Evolutionary conservation across 2,797 vertebrate species (phyloP).

Genomic region (Amphiprion clarkii): DNA sequence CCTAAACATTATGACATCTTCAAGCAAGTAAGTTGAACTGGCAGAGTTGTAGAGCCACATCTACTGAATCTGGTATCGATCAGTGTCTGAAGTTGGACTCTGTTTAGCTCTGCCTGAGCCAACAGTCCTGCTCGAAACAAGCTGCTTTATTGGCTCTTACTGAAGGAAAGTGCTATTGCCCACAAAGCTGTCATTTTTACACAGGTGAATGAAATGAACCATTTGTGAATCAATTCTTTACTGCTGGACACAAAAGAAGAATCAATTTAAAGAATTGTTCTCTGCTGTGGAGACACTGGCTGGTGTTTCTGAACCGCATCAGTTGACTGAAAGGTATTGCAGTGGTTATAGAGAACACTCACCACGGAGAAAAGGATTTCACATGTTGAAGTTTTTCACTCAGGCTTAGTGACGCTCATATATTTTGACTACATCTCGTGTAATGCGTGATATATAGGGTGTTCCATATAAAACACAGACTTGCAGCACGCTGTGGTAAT

Average conservation of each 20-base stretch:
- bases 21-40: slow-evolving; percentile 25
- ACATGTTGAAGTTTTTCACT: background rate
- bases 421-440: slow-evolving; percentile 49
- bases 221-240: slow-evolving; percentile 32
- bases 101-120: slow-evolving; percentile 24
- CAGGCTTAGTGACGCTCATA: slow-evolving; percentile 25
- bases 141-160: slow-evolving; percentile 38
- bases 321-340: slow-evolving; percentile 4
- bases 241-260: slow-evolving; percentile 5
- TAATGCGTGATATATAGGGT: slow-evolving; percentile 54
- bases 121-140: slow-evolving; percentile 24
- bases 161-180: slow-evolving; percentile 30
- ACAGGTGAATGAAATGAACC: slow-evolving; percentile 45
- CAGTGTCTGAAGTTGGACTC: slow-evolving; percentile 37
- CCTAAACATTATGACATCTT: slow-evolving; percentile 9
- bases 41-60: slow-evolving; percentile 36
- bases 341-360: slow-evolving; percentile 12
- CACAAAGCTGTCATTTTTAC: slow-evolving; percentile 49
- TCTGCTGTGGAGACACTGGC: slow-evolving; percentile 6
- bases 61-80: slow-evolving; percentile 54
- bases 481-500: slow-evolving; percentile 38
- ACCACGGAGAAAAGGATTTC: slow-evolving; percentile 1
- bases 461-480: slow-evolving; percentile 60
- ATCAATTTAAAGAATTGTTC: slow-evolving; percentile 17
- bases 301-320: slow-evolving; percentile 10